These are phyloP conservation scores for Chrysaora quinquecirrha DNA, from an alignment of 30 jellyfish, hydroid and myxozoan genomes.

Conservation along the genomic window DNA sequence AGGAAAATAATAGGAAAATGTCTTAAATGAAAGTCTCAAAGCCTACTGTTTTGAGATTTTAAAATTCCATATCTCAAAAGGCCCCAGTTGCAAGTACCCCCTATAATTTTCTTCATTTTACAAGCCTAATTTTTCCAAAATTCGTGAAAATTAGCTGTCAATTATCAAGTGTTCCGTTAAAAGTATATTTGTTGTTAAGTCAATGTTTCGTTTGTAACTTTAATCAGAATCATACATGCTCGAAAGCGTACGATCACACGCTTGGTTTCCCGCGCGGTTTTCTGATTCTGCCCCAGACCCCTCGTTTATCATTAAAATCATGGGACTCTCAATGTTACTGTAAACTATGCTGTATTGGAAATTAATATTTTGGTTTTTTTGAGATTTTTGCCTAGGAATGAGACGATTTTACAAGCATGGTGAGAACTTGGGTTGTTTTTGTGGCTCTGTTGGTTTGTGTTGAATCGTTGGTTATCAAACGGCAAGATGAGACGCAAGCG, in stretches of 20 bases:
- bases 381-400: slow-evolving; percentile 33
- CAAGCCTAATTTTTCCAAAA: no score
- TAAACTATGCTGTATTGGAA: background rate
- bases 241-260: slow-evolving; percentile 61
- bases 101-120: no score
- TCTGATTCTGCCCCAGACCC: slow-evolving; percentile 31
- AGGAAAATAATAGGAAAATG: no score
- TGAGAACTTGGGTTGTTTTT: slow-evolving; percentile 2
- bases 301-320: background rate
- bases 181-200: background rate
- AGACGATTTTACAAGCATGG: slow-evolving; percentile 41
- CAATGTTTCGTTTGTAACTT: slow-evolving; percentile 13
- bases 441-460: slow-evolving; percentile 8
- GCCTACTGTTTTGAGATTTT: no score
- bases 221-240: slow-evolving; percentile 8
- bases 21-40: no score
- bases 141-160: background rate
- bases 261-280: slow-evolving; percentile 27
- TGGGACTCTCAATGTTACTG: no score
- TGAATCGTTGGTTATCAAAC: slow-evolving; percentile 47
- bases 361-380: background rate
- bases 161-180: background rate
- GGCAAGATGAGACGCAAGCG: slow-evolving; percentile 33
- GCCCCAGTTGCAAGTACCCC: no score
- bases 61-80: no score